Conservation (phyloP, 2,113 vertebrate genomes). For the Oryzias celebensis region DNA sequence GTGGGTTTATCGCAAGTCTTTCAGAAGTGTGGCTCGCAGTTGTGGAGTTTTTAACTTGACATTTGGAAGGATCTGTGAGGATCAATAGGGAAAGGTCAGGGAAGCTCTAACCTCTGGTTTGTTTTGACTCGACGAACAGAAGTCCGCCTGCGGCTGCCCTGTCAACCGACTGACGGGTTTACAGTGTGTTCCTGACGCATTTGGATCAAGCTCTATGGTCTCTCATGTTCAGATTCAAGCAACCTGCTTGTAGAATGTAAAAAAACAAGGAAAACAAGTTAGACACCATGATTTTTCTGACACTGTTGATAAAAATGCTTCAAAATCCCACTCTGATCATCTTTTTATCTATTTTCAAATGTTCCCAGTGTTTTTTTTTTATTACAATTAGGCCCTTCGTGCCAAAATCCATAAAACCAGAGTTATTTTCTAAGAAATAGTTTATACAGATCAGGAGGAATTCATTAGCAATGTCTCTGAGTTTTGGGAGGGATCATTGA, state of each 20-base stretch:
- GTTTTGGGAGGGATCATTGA: no score
- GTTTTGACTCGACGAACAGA: conserved; percentile 35
- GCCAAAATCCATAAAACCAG: no score
- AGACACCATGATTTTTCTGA: no score
- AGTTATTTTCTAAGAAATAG: no score
- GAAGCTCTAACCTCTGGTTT: conserved; percentile 51
- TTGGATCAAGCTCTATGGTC: conserved; percentile 4
- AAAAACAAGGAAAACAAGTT: not conserved
- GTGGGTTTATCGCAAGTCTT: not conserved
- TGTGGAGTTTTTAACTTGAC: conserved; percentile 63
- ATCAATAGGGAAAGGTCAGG: conserved; percentile 74
- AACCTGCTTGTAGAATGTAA: not conserved
- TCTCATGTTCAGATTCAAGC: not conserved
- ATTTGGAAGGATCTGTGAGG: conserved; percentile 69
- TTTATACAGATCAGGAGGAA: no score
- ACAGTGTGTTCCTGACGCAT: not conserved
- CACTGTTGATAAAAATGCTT: no score
- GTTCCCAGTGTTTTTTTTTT: no score
- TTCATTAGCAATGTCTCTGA: no score
- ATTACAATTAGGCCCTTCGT: no score
- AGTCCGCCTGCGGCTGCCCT: conserved; percentile 14
- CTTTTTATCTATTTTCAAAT: no score
- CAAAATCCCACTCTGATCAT: no score
- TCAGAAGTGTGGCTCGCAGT: conserved; percentile 36
- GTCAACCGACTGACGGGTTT: conserved; percentile 12